phyloP scores from a whole-genome alignment of 2,797 vertebrate species.

The Scyliorhinus canicula region DNA sequence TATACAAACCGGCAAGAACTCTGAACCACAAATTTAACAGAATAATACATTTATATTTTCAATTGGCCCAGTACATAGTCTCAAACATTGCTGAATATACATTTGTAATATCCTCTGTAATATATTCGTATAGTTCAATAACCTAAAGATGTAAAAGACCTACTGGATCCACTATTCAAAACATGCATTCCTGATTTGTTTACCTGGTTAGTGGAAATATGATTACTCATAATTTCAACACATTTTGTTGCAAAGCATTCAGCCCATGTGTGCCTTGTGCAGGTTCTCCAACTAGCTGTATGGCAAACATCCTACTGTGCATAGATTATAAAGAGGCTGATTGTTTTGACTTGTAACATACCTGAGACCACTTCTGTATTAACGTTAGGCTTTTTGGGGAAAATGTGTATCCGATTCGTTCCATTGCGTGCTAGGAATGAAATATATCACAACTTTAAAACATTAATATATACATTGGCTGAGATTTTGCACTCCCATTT shows the following conservation, averaged over 20 bases:
- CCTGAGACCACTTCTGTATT: neutral
- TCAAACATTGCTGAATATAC: neutral
- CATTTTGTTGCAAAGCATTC: neutral
- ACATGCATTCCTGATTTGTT: neutral
- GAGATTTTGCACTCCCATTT: too few species aligned
- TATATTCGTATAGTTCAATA: neutral
- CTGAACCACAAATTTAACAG: neutral
- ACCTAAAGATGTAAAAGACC: neutral
- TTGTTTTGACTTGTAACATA: slow-evolving; percentile 6
- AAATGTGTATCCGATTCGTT: neutral
- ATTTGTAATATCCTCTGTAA: neutral
- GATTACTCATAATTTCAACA: neutral
- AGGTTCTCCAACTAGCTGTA: neutral
- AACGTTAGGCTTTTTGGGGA: neutral
- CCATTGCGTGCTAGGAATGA: slow-evolving; percentile 22
- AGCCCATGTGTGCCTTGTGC: neutral
- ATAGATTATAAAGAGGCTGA: neutral
- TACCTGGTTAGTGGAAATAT: neutral
- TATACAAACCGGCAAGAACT: neutral
- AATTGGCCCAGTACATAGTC: neutral
- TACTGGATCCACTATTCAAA: neutral
- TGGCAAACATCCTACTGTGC: neutral
- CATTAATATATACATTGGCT: neutral
- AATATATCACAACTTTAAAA: slow-evolving; percentile 8
- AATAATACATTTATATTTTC: neutral